phyloP scores from a whole-genome alignment of 2,797 vertebrate genomes.

The Pachyuromys duprasi region DNA sequence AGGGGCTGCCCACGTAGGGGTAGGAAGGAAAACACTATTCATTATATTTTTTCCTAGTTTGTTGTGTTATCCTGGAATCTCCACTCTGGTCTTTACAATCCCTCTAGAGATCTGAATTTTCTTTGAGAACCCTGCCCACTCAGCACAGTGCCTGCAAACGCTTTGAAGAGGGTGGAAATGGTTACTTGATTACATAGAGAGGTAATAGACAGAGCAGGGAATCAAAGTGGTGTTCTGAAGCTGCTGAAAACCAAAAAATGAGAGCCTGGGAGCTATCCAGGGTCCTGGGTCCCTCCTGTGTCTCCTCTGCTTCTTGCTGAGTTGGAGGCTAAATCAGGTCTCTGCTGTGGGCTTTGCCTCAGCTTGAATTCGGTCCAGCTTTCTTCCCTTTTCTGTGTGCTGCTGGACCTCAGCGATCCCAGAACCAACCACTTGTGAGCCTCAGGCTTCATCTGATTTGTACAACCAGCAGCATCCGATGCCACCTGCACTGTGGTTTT shows the following conservation, averaged over 20 bases:
- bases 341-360: neutral
- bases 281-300: neutral
- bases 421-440: neutral
- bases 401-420: neutral
- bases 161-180: constrained; percentile 12
- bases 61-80: neutral
- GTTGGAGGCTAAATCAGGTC: neutral
- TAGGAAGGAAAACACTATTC: neutral
- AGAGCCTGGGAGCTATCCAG: neutral
- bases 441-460: neutral
- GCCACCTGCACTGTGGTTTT: neutral
- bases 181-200: neutral
- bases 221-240: neutral
- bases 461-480: neutral
- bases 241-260: neutral
- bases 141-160: constrained; percentile 1
- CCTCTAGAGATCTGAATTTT: neutral
- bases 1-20: neutral
- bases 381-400: neutral
- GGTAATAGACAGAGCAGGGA: neutral
- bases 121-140: neutral
- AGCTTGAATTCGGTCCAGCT: neutral
- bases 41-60: neutral
- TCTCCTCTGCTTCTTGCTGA: neutral
- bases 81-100: constrained; percentile 1